A percentile compares a stretch with the other conserved stretches of the same genome.
Evolutionary conservation across 1,140 invertebrate genomes (phyloP).

Genomic region (Leptinotarsa undecemlineata): DNA sequence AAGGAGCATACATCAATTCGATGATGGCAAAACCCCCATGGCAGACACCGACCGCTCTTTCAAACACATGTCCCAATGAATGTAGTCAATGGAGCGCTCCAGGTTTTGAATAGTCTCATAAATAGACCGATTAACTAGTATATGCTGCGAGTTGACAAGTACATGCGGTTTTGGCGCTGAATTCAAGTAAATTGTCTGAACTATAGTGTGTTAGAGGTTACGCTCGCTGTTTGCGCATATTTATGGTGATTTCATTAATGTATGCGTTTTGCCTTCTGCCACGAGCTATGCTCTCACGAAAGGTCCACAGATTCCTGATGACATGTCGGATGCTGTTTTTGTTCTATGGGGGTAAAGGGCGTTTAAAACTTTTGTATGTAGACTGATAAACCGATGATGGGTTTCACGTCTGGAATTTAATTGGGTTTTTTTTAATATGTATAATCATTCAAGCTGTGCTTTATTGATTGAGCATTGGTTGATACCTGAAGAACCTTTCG

Average conservation of each 20-base stretch:
- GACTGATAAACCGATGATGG: too few species aligned
- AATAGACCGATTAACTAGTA: conserved; percentile 23
- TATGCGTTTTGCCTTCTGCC: conserved; percentile 8
- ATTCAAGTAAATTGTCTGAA: conserved; percentile 26
- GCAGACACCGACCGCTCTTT: not conserved
- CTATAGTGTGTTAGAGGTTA: conserved; percentile 12
- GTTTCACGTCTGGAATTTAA: too few species aligned
- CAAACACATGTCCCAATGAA: conserved; percentile 1
- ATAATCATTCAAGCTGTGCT: too few species aligned
- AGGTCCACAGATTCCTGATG: not conserved
- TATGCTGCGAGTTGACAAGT: conserved; percentile 18
- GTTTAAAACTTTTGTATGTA: too few species aligned
- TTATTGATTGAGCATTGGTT: too few species aligned
- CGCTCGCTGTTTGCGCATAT: conserved; percentile 16
- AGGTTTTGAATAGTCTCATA: conserved; percentile 10
- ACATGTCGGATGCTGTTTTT: not conserved
- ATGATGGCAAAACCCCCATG: not conserved
- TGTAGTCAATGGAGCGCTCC: not conserved
- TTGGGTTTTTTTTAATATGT: too few species aligned
- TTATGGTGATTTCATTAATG: conserved; percentile 26
- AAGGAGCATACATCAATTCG: too few species aligned
- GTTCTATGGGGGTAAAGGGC: too few species aligned
- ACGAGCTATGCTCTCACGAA: not conserved
- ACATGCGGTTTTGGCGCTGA: conserved; percentile 23
- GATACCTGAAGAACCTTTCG: too few species aligned